Evolutionary conservation across 2,888 invertebrate species (phyloP).

Genomic region (Neria commutata): DNA sequence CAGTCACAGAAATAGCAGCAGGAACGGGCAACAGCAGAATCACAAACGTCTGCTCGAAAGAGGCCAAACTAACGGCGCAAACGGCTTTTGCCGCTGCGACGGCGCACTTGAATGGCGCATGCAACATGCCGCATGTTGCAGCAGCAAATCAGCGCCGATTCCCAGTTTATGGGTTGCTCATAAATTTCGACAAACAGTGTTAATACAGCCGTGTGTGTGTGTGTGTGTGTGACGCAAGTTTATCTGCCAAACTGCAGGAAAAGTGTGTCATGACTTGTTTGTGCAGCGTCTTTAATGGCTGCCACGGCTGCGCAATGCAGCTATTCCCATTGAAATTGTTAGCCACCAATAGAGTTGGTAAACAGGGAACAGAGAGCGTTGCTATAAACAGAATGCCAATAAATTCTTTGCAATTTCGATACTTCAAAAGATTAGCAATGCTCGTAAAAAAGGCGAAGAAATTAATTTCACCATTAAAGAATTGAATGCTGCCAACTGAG

Average conservation of each 20-base stretch:
- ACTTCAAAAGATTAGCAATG: no score
- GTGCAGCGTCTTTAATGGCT: not conserved
- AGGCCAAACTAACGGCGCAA: constrained; percentile 22
- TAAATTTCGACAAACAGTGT: constrained; percentile 14
- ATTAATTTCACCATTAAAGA: no score
- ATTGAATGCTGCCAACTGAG: no score
- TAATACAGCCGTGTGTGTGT: not conserved
- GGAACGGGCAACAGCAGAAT: no score
- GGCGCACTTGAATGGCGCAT: not conserved
- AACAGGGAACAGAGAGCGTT: no score
- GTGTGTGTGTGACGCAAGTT: not conserved
- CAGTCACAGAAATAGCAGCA: no score
- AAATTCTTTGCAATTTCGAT: no score
- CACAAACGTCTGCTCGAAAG: not conserved
- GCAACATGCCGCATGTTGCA: not conserved
- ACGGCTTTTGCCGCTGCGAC: not conserved
- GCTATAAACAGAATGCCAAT: not conserved
- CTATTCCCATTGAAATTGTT: no score
- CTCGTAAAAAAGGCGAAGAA: no score
- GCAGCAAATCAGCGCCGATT: constrained; percentile 9
- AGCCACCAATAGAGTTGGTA: no score
- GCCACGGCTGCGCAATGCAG: not conserved
- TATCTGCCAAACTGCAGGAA: not conserved
- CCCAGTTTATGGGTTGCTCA: constrained; percentile 13
- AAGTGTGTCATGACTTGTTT: constrained; percentile 4